phyloP scores from a whole-genome alignment of 2,113 vertebrate species.

The Saccopteryx leptura region DNA sequence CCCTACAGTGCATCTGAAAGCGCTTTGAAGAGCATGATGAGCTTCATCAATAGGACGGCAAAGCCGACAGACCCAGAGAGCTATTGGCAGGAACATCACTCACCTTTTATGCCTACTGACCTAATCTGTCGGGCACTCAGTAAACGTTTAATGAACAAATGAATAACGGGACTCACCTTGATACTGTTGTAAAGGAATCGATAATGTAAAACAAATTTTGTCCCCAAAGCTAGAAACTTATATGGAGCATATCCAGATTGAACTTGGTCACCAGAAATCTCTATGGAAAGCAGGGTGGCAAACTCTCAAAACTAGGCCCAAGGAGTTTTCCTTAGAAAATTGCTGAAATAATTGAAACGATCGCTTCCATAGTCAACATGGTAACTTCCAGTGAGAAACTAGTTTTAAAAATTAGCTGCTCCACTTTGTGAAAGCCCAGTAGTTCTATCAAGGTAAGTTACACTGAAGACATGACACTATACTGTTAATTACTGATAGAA shows the following conservation, averaged over 20 bases:
- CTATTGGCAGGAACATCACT: background rate
- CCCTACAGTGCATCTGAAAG: background rate
- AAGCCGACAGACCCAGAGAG: background rate
- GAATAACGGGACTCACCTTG: background rate
- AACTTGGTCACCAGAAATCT: background rate
- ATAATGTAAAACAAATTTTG: background rate
- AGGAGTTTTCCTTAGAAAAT: background rate
- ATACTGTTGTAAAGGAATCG: background rate
- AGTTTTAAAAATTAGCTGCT: constrained; percentile 20
- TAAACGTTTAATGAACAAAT: background rate
- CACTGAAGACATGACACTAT: background rate
- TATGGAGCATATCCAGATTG: background rate
- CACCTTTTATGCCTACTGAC: background rate
- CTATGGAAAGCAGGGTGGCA: constrained; percentile 28
- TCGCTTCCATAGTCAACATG: background rate
- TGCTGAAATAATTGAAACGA: background rate
- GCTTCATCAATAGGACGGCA: background rate
- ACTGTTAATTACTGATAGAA: background rate
- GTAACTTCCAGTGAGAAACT: constrained; percentile 36
- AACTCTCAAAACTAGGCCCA: background rate
- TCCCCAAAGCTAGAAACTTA: background rate
- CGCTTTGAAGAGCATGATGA: background rate
- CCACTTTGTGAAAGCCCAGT: background rate
- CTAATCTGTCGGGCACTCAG: background rate
- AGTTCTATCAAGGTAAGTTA: constrained; percentile 14